Evolutionary conservation across 2,797 vertebrate species (phyloP).

Genomic region (Dromococcyx pavoninus): DNA sequence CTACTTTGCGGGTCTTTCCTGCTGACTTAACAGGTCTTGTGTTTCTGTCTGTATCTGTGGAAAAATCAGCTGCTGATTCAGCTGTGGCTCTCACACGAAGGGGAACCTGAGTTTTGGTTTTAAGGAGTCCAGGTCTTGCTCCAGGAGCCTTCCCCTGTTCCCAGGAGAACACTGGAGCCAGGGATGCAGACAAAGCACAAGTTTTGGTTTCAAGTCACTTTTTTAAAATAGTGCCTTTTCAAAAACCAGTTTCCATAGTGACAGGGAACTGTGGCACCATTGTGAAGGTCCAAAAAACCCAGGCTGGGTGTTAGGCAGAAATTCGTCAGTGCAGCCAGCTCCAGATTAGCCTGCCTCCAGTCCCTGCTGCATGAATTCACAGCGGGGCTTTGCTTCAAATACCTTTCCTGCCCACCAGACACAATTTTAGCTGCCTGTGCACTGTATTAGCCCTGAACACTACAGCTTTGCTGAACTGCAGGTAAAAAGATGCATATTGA

Average conservation of each 20-base stretch:
- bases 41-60: background rate
- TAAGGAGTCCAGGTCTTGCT: background rate
- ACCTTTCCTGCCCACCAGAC: background rate
- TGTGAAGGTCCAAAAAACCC: slow-evolving; percentile 35
- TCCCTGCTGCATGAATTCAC: background rate
- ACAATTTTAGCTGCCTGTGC: background rate
- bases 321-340: background rate
- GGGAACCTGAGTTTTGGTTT: background rate
- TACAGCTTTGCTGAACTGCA: background rate
- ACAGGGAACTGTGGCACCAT: slow-evolving; percentile 57
- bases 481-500: background rate
- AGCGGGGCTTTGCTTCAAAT: background rate
- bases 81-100: background rate
- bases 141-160: background rate
- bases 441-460: background rate
- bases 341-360: background rate
- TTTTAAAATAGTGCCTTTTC: slow-evolving; percentile 38
- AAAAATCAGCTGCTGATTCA: slow-evolving; percentile 16
- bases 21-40: background rate
- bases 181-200: background rate
- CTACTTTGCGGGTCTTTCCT: background rate
- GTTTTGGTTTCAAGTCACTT: slow-evolving; percentile 46
- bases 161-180: slow-evolving; percentile 19
- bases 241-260: slow-evolving; percentile 60
- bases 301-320: background rate